A percentile compares a stretch with the other conserved stretches of the same genome.
Evolutionary conservation across 2,113 vertebrate genomes (phyloP).

Genomic region (Odocoileus virginianus): DNA sequence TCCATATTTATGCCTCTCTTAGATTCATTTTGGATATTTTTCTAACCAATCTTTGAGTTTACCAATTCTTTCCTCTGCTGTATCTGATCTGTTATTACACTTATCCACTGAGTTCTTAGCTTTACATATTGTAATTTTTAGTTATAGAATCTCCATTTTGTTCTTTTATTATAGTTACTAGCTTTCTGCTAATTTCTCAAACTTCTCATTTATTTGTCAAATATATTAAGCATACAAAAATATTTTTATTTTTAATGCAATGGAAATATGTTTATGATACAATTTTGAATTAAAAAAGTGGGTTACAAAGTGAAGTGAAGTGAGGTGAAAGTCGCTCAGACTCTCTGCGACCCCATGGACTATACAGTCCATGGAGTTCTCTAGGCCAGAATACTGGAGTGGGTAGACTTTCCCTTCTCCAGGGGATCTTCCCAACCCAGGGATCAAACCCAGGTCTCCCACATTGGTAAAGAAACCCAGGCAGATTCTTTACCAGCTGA

Average conservation of each 20-base stretch:
- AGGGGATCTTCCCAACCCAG: not conserved
- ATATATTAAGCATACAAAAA: not conserved
- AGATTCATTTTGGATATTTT: not conserved
- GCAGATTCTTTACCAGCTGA: not conserved
- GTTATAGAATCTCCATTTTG: not conserved
- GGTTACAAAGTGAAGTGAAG: not conserved
- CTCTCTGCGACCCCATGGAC: not conserved
- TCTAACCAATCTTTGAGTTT: not conserved
- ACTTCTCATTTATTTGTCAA: not conserved
- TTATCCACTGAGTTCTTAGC: not conserved
- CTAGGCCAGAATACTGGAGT: not conserved
- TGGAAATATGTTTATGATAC: not conserved
- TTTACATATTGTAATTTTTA: not conserved
- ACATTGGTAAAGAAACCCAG: not conserved
- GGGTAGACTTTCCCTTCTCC: not conserved
- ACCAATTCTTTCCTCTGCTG: not conserved
- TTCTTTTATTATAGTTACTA: not conserved
- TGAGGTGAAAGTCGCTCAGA: not conserved
- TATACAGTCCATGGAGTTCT: not conserved
- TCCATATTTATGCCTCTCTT: not conserved
- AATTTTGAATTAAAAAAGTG: not conserved
- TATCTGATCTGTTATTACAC: not conserved
- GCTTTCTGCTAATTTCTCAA: not conserved
- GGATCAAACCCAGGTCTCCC: not conserved
- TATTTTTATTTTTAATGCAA: not conserved